These are phyloP conservation scores for Rhabdornis inornatus DNA, from an alignment of 2,113 vertebrate species.

Conservation along the genomic window DNA sequence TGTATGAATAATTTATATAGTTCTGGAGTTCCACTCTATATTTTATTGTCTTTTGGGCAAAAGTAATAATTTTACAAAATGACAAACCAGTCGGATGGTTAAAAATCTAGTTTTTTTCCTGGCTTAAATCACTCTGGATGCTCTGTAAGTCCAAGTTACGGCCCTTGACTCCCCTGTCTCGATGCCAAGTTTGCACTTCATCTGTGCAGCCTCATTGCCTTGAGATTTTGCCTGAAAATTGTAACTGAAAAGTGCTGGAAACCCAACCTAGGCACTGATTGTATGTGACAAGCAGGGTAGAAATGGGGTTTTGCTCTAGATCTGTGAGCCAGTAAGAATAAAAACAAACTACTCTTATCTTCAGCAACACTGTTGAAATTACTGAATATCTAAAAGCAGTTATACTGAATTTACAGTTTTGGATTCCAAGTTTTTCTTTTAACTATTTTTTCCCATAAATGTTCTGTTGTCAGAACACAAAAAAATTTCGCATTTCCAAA, in stretches of 20 bases:
- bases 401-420: neutral
- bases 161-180: neutral
- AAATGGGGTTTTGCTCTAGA: neutral
- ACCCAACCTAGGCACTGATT: neutral
- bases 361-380: neutral
- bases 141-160: neutral
- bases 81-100: neutral
- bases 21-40: neutral
- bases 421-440: neutral
- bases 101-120: neutral
- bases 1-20: neutral
- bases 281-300: neutral
- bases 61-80: neutral
- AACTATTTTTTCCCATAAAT: neutral
- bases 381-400: neutral
- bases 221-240: neutral
- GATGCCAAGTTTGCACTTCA: neutral
- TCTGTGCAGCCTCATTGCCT: neutral
- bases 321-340: neutral
- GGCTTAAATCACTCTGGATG: neutral
- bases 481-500: neutral
- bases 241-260: neutral
- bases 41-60: neutral
- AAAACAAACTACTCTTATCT: neutral
- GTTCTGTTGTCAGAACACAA: neutral